Evolutionary conservation across 2,797 vertebrate species (phyloP), one percentile per base, ranked within the genome.

Genomic region (Halcyon leucocephala): DNA sequence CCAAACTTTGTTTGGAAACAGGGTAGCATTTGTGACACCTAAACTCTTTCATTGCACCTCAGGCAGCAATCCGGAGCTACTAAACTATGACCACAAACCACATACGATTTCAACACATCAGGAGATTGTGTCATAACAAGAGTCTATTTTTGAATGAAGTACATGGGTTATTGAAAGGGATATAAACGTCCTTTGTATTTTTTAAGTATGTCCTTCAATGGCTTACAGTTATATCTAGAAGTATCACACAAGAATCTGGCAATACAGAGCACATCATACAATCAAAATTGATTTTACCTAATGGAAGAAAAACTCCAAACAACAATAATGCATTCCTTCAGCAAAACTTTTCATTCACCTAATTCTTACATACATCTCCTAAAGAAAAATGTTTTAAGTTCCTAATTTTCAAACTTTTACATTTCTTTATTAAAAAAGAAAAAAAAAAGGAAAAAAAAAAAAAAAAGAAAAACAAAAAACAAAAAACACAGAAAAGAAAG

Each of bases 81-180:
- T 84, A 64, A 95, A 96, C 49, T 57, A 64, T 29, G 76, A 82
- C 61, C 91, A 95, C 67, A 95, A 84, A 73, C 69, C 82, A 28
- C 86, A 90, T 22, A 41, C 4, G 17, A 70, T 86, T 96, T 89
- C 70, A 80, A 80, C 76, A 81, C 37, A 95, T 91, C 37, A 86
- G 78, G 31, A 95, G 65, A n/a, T 55, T 89, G 48, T 76, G 33
- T 65, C 64, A 35, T 41, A 89, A 60, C 55, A 39, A 29, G 29
- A 55, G 41, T 49, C 57, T 37, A 4, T 39, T 85, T 41, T 82
- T 74, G 7, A 87, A 51, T 66, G 35, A 90, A 80, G 51, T 69
- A 51, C 21, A 20, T 13, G n/a, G 25, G 41, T 25, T 54, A 86
- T 41, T 80, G 69, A 72, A 82, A 82, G 55, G 51, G 73, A 31